Evolutionary conservation across 2,113 vertebrate genomes (phyloP), one percentile per base, ranked within the genome.

Genomic region (Pollimyrus isidori): DNA sequence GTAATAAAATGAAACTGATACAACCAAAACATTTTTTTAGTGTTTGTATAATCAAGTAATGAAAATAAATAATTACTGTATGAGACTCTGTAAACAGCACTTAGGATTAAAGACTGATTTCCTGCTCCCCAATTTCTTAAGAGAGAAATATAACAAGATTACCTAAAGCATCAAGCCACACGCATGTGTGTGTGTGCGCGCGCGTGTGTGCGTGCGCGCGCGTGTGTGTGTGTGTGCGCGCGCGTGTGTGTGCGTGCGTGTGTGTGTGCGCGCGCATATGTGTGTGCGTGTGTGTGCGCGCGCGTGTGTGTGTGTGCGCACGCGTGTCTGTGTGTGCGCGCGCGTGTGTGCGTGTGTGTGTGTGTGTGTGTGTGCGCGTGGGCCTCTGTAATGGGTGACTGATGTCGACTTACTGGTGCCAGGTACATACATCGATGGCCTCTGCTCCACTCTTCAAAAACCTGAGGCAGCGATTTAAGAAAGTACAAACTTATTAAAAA

Each of bases 331-430:
- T 26, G 19, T n/a, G 9, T 69, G 62, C 9, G 0, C 13, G 26
- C 30, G 62, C 4, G 9, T 10, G 62, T 11, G n/a, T 4, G 3
- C 30, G 65, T 4, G 26, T 15, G 65, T 52, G 50, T 17, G 15
- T 4, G 4, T n/a, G 6, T 23, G 53, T 7, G 69, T 2, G 1
- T 17, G 30, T 6, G 69, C 0, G 30, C 13, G 30, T 0, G 17
- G 21, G 42, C 42, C 23, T 84, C n/a, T 85, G 45, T 48, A 7
- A 45, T 11, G 19, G 82, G 13, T 39, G 73, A 17, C 73, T 35
- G 4, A 76, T 42, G 73, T 76, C 6, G 30, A 76, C 95, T 97
- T 95, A 99, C 98, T 99, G 98, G 92, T 99, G 98, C 98, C 98
- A 99, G 0, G 98, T 99, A 62, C 96, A 93, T 2, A 98, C 94